Evolutionary conservation across 1,140 invertebrate genomes (phyloP).

Genomic region (Zaprionus nigranus): DNA sequence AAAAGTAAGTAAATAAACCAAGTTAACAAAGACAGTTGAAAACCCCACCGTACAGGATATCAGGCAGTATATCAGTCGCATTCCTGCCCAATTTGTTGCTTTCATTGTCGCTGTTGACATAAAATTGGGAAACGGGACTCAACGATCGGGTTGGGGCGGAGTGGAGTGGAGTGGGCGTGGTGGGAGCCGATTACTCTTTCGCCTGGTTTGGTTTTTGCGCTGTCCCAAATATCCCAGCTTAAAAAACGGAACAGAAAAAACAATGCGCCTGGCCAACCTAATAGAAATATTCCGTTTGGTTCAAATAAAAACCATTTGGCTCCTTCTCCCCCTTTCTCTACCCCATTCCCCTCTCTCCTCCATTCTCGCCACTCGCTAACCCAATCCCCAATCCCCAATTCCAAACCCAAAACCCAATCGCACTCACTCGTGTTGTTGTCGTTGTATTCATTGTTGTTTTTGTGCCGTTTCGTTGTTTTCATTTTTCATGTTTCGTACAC

Average conservation of each 20-base stretch:
- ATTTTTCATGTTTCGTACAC: conserved; percentile 15
- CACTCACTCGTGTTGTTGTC: conserved; percentile 4
- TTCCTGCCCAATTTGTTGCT: not conserved
- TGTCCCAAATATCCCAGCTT: conserved; percentile 20
- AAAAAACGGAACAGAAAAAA: conserved; percentile 46
- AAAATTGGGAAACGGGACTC: conserved; percentile 17
- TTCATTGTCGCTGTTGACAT: conserved; percentile 60
- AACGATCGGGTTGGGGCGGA: conserved; percentile 10
- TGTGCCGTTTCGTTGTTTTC: conserved; percentile 23
- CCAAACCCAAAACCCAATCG: conserved; percentile 1
- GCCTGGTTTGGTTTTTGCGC: conserved; percentile 2
- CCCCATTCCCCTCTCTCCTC: not conserved
- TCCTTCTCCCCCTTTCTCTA: conserved; percentile 2
- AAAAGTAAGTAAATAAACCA: not conserved
- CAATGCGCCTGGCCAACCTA: conserved; percentile 61
- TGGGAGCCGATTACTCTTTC: not conserved
- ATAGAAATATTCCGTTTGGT: conserved; percentile 65
- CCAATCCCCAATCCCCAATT: not conserved
- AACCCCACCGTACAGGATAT: not conserved
- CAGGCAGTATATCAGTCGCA: not conserved
- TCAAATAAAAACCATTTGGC: conserved; percentile 79
- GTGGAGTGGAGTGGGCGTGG: not conserved
- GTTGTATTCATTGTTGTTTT: conserved; percentile 20
- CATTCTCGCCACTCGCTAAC: not conserved
- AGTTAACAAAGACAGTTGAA: not conserved